phyloP scores from a whole-genome alignment of 2,113 vertebrate genomes.

The chimpanzee (Pan troglodytes) region DNA sequence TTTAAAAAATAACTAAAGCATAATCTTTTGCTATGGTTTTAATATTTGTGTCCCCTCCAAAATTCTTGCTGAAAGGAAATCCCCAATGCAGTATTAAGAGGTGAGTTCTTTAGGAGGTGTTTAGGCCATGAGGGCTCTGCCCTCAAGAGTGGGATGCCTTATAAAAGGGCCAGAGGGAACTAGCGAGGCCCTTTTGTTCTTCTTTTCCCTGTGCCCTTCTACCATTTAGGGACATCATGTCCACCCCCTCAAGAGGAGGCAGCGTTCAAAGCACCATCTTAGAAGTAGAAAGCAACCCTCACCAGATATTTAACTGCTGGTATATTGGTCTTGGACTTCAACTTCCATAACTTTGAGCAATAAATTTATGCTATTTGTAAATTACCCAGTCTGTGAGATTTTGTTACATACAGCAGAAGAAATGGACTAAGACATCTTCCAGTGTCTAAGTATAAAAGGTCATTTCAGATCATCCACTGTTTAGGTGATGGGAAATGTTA shows the following conservation, averaged over 20 bases:
- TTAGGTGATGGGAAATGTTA: neutral
- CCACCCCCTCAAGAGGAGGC: no score
- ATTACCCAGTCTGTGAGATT: neutral
- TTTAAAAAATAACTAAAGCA: neutral
- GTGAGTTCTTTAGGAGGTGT: neutral
- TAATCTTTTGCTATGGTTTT: neutral
- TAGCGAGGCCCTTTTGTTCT: no score
- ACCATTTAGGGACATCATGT: neutral
- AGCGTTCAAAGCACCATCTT: neutral
- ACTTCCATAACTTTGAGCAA: neutral
- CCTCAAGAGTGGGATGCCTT: neutral
- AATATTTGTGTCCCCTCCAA: neutral
- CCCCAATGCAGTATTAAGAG: neutral
- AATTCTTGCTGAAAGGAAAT: neutral
- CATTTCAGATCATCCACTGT: neutral
- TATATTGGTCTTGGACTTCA: neutral
- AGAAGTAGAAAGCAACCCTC: neutral
- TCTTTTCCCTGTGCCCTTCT: neutral
- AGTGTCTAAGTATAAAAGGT: neutral
- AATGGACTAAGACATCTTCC: neutral
- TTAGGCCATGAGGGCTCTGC: neutral
- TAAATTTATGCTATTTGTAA: neutral
- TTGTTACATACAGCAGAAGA: neutral
- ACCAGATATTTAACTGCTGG: neutral
- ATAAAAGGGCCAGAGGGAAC: neutral